Base-by-base conservation (phyloP, 2,797 vertebrate genomes). In the Poecilia wingei region DNA sequence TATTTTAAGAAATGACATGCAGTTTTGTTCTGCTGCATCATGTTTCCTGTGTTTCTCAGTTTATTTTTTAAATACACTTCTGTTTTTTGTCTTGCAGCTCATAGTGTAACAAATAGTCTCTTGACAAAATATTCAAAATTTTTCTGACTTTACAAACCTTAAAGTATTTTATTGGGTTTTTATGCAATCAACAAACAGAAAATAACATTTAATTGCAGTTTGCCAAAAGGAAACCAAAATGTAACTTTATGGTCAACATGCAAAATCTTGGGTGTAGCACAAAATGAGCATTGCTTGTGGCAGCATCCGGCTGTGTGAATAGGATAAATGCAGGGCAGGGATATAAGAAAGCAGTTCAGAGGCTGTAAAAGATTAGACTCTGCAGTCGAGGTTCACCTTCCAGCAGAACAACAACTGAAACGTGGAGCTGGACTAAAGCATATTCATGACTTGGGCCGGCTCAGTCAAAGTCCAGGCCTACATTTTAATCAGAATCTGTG, bases 1-100 rank as follows among this genome's bases (percentile, higher is more conserved):
- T 6, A 7, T 22, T 22, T 12, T 25, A 46, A 75, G 57, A 51
- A n/a, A 76, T 0, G 4, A 33, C 55, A 69, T 55, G 53, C 53
- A 22, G 20, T 25, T 71, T 74, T 25, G 6, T 51, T 9, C 25
- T 78, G 73, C 81, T 70, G 78, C 22, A 43, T 85, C 79, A 75
- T 75, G 18, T 39, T 88, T 77, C 80, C 79, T 77, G 28, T 9
- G 41, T 73, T 33, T 5, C 39, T 68, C 33, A 41, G 3, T 36
- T 41, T 41, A 51, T 47, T 45, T 18, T 49, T 72, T 39, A 51
- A 39, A 53, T 28, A 7, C 28, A 36, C 31, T 10, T 5, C 53
- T 78, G 12, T 22, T 25, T 2, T 22, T 55, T 6, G 13, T 33
- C 22, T 51, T 33, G 59, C 75, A 45, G 25, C 36, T 41, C 10